Percentiles rank a stretch among this genome's conserved stretches.
Evolutionary conservation across 1,140 invertebrate species (phyloP).

Genomic region (Pseudomyrmex gracilis): DNA sequence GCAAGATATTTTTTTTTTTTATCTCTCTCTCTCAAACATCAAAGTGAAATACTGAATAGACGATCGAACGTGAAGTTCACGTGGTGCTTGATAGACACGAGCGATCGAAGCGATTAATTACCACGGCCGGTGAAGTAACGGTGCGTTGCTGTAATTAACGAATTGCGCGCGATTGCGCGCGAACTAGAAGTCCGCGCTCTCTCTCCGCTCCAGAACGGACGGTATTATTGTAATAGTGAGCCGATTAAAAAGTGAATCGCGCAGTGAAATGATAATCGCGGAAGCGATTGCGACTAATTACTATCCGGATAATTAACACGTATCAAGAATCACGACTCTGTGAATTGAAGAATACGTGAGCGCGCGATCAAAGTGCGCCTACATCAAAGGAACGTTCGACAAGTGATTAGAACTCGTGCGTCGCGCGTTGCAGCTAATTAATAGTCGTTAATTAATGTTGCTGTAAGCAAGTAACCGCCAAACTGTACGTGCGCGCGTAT

Average conservation of each 20-base stretch:
- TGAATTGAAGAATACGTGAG: constrained; percentile 31
- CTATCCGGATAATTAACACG: constrained; percentile 46
- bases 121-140: not conserved
- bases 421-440: constrained; percentile 38
- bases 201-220: not conserved
- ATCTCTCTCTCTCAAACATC: constrained; percentile 28
- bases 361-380: constrained; percentile 40
- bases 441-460: constrained; percentile 43
- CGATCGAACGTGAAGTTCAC: constrained; percentile 3
- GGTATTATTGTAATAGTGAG: not conserved
- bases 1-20: not conserved
- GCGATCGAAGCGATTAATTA: constrained; percentile 15
- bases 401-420: constrained; percentile 45
- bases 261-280: constrained; percentile 27
- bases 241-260: constrained; percentile 14
- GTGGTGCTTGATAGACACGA: not conserved
- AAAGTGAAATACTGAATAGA: constrained; percentile 2
- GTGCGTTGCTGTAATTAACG: constrained; percentile 28
- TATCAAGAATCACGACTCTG: constrained; percentile 39
- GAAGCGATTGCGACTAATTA: constrained; percentile 34
- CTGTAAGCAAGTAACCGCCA: not conserved
- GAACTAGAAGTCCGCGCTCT: constrained; percentile 12
- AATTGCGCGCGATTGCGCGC: constrained; percentile 2
- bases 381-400: constrained; percentile 45
- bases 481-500: not conserved